phyloP scores from a whole-genome alignment of 2,113 vertebrate species.

The Butorides virescens region DNA sequence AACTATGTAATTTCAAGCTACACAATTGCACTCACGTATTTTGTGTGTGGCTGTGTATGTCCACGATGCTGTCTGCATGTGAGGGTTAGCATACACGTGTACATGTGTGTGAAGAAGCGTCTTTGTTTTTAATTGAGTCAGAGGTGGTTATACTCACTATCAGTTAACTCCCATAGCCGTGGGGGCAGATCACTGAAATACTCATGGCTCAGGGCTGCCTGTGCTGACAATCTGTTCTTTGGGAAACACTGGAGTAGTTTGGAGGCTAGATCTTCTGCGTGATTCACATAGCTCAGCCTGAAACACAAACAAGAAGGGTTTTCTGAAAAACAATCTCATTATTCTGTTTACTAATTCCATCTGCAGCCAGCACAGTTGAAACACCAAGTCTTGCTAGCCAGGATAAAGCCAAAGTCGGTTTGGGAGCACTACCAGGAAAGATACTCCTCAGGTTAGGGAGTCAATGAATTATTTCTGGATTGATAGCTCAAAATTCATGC shows the following conservation, averaged over 20 bases:
- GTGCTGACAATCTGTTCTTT: conserved; percentile 95
- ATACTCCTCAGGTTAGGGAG: background rate
- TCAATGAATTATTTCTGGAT: background rate
- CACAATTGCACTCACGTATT: conserved; percentile 5
- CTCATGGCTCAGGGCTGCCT: conserved; percentile 89
- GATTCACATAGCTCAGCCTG: conserved; percentile 91
- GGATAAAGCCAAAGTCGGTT: background rate
- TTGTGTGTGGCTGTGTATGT: background rate
- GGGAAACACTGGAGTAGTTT: conserved; percentile 97
- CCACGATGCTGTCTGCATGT: background rate
- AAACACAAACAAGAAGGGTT: conserved; percentile 52
- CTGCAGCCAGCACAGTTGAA: background rate
- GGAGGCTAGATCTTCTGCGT: conserved; percentile 94
- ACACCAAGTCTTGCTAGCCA: background rate
- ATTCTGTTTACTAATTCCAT: background rate
- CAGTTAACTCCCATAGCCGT: conserved; percentile 93
- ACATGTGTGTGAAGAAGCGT: background rate
- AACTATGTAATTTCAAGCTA: conserved; percentile 62
- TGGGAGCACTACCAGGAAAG: background rate
- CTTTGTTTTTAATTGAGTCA: background rate
- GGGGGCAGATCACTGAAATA: conserved; percentile 95
- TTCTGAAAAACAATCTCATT: background rate
- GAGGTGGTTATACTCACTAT: conserved; percentile 82
- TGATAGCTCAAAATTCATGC: background rate
- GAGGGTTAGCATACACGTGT: background rate